Conservation (phyloP, 2,113 vertebrate genomes). For the Rallus limicola region DNA sequence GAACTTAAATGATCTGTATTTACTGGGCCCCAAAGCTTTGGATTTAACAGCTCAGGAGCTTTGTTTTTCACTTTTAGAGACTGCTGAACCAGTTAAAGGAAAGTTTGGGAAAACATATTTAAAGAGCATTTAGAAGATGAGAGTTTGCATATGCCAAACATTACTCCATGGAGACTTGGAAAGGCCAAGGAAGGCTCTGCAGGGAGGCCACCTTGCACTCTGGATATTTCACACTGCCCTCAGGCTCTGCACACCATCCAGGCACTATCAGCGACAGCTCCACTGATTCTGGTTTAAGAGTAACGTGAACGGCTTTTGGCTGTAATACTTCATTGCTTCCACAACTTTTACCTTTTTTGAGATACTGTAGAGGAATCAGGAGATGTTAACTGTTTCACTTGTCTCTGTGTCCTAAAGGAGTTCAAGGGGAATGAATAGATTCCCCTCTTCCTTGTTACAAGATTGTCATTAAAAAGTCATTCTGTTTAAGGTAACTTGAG, state of each 20-base stretch:
- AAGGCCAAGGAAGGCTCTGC: neutral
- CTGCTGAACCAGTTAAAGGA: neutral
- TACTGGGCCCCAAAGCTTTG: neutral
- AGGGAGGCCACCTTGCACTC: neutral
- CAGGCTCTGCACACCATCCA: neutral
- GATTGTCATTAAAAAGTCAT: neutral
- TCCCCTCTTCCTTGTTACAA: accelerated
- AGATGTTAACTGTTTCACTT: neutral
- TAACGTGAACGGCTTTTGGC: neutral
- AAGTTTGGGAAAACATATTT: neutral
- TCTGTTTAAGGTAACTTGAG: neutral
- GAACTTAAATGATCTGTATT: neutral
- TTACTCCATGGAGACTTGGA: neutral
- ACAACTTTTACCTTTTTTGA: neutral
- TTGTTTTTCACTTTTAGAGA: neutral
- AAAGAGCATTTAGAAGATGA: neutral
- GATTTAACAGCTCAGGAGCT: neutral
- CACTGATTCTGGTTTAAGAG: accelerated
- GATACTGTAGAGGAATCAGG: neutral
- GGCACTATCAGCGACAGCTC: neutral
- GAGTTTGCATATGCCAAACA: neutral
- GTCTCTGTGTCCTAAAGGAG: neutral
- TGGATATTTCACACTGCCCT: neutral
- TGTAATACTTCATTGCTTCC: neutral
- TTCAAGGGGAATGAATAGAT: neutral